Base-by-base conservation (phyloP, 2,888 invertebrate species). In the Hipparchia semele region DNA sequence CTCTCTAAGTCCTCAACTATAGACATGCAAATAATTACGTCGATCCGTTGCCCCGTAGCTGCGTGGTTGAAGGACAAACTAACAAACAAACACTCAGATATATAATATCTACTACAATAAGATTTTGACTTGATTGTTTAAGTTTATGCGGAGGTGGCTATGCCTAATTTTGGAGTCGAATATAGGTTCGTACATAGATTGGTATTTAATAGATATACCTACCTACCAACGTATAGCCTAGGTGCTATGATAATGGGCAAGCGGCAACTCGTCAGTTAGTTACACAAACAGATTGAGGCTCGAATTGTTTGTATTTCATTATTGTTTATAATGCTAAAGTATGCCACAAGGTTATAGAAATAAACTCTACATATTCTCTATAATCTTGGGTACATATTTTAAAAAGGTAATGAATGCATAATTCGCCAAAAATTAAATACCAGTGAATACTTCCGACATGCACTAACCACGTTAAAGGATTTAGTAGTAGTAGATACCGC, bases 271-370 rank as follows among this genome's bases (percentile, higher is more conserved):
- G 39, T 54, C 46, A n/a, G 54, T 53, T 12, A 0, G 6, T 70
- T 64, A 70, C 33, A 53, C 49, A 70, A 75, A 73, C 60, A 73
- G 10, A 56, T 33, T 39, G 45, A 10, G 33, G 61, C 6, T 68
- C 62, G 13, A 64, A 67, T 72, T 72, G 59, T 75, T 75, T 73
- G 56, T 72, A 70, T 70, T 65, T 72, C 75, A 68, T 74, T 75
- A 64, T 70, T 72, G 70, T 74, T 74, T 74, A 74, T 64, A 65
- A 58, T 58, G 3, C 53, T 64, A 53, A 58, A 64, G 54, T 58
- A 72, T 73, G 62, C 54, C 49, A 33, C 64, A 69, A 73, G 73
- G 73, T 64, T 70, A 65, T 10, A n/a, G 51, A 64, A 68, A 70
- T 58, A 61, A 12, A 23, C 66, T 54, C 12, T 39, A 45, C 39